phyloP scores from a whole-genome alignment of 2,113 vertebrate species.

The Fukomys damarensis region DNA sequence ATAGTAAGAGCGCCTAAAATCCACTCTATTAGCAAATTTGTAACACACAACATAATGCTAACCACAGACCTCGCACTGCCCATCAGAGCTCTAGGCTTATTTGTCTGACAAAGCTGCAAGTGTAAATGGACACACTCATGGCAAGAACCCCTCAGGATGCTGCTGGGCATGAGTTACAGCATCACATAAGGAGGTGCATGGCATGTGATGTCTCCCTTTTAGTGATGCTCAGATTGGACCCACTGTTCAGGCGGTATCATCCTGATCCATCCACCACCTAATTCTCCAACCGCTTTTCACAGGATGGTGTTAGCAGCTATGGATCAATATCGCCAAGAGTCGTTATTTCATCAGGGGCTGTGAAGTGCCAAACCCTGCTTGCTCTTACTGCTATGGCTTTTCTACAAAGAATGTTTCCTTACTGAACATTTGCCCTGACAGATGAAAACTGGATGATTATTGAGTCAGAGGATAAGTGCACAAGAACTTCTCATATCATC shows the following conservation, averaged over 20 bases:
- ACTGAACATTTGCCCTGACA: neutral
- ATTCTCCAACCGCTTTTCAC: neutral
- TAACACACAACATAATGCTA: neutral
- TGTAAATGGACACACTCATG: neutral
- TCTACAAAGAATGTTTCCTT: neutral
- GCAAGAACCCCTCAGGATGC: neutral
- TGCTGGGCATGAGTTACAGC: neutral
- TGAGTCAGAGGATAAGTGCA: neutral
- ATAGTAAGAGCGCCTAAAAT: neutral
- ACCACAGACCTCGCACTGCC: neutral
- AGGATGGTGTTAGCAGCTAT: neutral
- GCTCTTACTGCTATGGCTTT: neutral
- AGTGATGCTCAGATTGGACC: neutral
- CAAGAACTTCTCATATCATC: neutral
- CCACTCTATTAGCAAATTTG: neutral
- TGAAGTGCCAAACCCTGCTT: neutral
- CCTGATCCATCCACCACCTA: neutral
- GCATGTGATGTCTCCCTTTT: neutral
- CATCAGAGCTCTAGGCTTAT: neutral
- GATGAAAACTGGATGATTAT: neutral
- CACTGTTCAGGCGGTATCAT: neutral
- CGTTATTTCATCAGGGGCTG: slow-evolving; percentile 10
- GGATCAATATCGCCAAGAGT: neutral
- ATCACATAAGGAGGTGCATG: no score
- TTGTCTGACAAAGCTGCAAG: no score